These are phyloP conservation scores for Mechanitis messenoides DNA, from an alignment of 2,888 invertebrate species.

Conservation along the genomic window DNA sequence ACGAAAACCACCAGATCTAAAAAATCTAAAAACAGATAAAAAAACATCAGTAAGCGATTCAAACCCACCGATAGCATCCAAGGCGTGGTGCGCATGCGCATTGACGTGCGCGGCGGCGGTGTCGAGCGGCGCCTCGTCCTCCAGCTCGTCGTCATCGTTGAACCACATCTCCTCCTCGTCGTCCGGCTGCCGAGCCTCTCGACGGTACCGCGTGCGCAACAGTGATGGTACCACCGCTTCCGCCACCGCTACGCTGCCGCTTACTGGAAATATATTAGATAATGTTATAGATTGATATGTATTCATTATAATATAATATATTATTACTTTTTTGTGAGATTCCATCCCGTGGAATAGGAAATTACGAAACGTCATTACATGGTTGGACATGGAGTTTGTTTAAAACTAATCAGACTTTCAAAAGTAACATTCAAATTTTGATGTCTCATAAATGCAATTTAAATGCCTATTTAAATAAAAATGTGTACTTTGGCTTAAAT, in stretches of 20 bases:
- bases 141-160: slow-evolving; percentile 96
- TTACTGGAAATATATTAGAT: slow-evolving; percentile 42
- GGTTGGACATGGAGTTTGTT: too few relatives aligned
- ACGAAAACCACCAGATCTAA: too few relatives aligned
- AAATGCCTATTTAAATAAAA: too few relatives aligned
- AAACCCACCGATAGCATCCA: slow-evolving; percentile 64
- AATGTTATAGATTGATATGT: neutral
- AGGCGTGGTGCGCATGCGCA: slow-evolving; percentile 51
- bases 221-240: slow-evolving; percentile 85
- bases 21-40: too few relatives aligned
- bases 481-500: too few relatives aligned
- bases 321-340: too few relatives aligned
- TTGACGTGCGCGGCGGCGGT: slow-evolving; percentile 43
- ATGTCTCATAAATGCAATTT: too few relatives aligned
- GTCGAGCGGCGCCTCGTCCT: slow-evolving; percentile 82
- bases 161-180: slow-evolving; percentile 99
- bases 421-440: too few relatives aligned
- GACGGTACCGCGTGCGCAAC: slow-evolving; percentile 87
- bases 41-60: too few relatives aligned
- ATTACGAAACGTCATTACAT: too few relatives aligned
- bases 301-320: neutral
- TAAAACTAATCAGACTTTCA: too few relatives aligned
- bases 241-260: slow-evolving; percentile 64
- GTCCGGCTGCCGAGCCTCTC: slow-evolving; percentile 95
- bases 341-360: too few relatives aligned